These are phyloP conservation scores for Cotesia typhae DNA, from an alignment of 1,140 invertebrate genomes.

Conservation along the genomic window DNA sequence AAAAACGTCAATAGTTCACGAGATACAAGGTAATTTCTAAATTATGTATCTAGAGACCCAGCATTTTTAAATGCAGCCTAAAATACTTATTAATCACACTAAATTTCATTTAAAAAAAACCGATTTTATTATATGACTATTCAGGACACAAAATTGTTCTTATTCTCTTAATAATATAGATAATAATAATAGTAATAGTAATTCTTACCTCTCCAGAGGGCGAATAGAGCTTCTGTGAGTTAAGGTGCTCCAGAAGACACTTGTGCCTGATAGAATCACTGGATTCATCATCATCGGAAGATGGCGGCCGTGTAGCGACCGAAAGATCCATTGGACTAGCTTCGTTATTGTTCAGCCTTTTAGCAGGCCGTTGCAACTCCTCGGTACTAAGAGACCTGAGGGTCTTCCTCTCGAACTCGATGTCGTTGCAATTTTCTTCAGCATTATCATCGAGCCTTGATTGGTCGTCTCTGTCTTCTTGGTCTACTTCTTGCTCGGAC, in stretches of 20 bases:
- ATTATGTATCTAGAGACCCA: no score
- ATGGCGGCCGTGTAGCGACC: slow-evolving; percentile 59
- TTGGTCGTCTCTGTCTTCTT: slow-evolving; percentile 54
- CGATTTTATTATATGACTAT: no score
- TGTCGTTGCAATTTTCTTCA: slow-evolving; percentile 53
- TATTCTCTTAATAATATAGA: no score
- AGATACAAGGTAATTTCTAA: no score
- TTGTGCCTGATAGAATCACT: slow-evolving; percentile 61
- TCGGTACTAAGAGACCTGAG: slow-evolving; percentile 50
- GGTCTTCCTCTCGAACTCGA: slow-evolving; percentile 60
- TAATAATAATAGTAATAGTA: not conserved
- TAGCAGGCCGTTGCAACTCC: slow-evolving; percentile 58
- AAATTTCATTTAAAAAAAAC: no score
- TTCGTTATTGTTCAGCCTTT: slow-evolving; percentile 63
- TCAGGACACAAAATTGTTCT: slow-evolving; percentile 3
- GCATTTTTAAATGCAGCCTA: no score
- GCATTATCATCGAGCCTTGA: slow-evolving; percentile 38
- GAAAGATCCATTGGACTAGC: slow-evolving; percentile 63
- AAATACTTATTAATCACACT: no score
- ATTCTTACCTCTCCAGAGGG: slow-evolving; percentile 57
- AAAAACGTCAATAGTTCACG: no score
- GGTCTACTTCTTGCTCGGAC: slow-evolving; percentile 53
- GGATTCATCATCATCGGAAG: slow-evolving; percentile 60
- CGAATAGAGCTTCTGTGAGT: slow-evolving; percentile 60
- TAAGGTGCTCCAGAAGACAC: slow-evolving; percentile 61